phyloP scores from a whole-genome alignment of 2,113 vertebrate species.

The Seriola dumerili region DNA sequence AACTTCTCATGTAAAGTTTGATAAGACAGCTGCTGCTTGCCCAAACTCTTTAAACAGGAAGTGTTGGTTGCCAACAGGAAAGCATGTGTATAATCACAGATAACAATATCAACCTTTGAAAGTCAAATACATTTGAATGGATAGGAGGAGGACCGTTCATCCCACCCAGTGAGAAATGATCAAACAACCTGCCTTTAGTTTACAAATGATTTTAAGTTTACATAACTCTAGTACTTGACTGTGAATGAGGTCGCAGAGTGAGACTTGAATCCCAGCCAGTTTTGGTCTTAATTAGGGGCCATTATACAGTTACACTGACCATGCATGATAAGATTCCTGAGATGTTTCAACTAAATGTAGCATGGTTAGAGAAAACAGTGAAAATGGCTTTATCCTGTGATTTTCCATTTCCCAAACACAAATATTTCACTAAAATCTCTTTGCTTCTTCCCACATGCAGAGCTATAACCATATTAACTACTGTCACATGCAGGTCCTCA shows the following conservation, averaged over 20 bases:
- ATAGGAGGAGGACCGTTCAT: background rate
- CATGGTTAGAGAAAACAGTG: background rate
- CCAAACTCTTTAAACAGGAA: conserved; percentile 60
- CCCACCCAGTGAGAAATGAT: background rate
- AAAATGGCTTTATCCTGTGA: background rate
- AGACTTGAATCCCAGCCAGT: background rate
- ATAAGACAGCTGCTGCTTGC: conserved; percentile 36
- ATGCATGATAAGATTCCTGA: conserved; percentile 33
- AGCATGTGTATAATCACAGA: conserved; percentile 63
- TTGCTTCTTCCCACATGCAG: background rate
- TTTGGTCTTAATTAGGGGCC: background rate
- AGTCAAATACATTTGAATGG: conserved; percentile 33
- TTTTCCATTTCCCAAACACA: conserved; percentile 22
- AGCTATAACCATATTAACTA: conserved; percentile 4
- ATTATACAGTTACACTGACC: background rate
- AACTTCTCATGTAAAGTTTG: conserved; percentile 7
- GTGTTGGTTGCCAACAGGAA: conserved; percentile 54
- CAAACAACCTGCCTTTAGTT: background rate
- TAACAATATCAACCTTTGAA: conserved; percentile 52
- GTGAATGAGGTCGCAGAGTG: background rate
- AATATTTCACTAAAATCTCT: conserved; percentile 16
- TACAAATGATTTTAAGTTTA: conserved; percentile 23
- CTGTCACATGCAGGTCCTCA: conserved; percentile 84
- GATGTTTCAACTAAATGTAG: conserved; percentile 30
- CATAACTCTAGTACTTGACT: conserved; percentile 22